Conservation (phyloP, 2,888 invertebrate genomes). For the Nebria brevicollis region DNA sequence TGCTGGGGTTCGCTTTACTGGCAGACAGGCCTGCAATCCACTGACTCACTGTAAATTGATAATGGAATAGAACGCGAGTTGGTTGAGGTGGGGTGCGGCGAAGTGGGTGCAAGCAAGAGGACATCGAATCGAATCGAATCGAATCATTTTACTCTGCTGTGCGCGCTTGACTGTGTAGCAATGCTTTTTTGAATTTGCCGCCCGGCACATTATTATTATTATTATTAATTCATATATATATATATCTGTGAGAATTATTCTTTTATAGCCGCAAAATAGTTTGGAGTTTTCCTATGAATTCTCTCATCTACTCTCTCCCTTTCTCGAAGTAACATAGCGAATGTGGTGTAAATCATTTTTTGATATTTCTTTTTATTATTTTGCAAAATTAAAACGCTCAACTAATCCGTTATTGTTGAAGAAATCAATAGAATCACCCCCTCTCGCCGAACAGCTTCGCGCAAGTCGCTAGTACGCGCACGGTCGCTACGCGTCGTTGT, state of each 20-base stretch:
- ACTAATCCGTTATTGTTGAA: conserved; percentile 39
- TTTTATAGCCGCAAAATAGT: not conserved
- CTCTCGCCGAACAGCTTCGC: conserved; percentile 24
- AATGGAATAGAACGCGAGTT: conserved; percentile 54
- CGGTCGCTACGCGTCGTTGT: conserved; percentile 24
- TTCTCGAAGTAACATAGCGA: too few species aligned
- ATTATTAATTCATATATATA: conserved; percentile 5
- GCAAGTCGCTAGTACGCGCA: not conserved
- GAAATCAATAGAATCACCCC: conserved; percentile 40
- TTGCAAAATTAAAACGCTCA: conserved; percentile 37
- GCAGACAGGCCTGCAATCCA: conserved; percentile 60
- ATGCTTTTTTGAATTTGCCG: not conserved
- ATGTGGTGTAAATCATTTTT: not conserved
- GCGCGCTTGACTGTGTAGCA: not conserved
- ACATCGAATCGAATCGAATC: not conserved
- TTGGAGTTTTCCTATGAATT: not conserved
- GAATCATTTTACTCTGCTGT: conserved; percentile 20
- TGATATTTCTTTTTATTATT: not conserved
- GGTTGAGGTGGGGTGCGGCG: not conserved
- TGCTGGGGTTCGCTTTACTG: conserved; percentile 61
- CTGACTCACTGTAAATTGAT: conserved; percentile 66
- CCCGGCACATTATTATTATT: not conserved
- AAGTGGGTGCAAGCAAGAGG: conserved; percentile 23
- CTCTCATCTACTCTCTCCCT: not conserved
- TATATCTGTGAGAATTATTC: not conserved